Evolutionary conservation across 1,140 invertebrate genomes (phyloP), one percentile per base, ranked within the genome.

Genomic region (Brachionus asplanchnoidis): DNA sequence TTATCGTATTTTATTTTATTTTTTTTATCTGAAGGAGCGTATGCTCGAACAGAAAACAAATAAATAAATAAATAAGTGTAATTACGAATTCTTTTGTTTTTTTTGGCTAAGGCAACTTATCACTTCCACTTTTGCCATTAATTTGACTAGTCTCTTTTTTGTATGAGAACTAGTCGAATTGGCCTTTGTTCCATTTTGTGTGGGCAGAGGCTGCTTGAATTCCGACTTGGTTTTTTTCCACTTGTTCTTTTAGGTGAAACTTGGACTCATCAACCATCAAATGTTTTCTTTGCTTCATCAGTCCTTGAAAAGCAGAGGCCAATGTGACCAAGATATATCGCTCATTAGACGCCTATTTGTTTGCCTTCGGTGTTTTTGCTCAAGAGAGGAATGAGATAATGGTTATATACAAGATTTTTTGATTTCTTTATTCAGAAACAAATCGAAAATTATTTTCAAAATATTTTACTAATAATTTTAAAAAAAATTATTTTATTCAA

Each of bases 291-390:
- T 42, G 56, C 26, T 65, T 78, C 9, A 85, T 32, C 9, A 40
- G 75, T 1, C 84, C 84, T 7, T 60, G 36, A 65, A 79, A 85
- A 66, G 50, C 70, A 7, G 42, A 56, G 3, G 84, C 73, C 12
- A 85, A 50, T 32, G 84, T 66, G 44, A n/a, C n/a, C n/a, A 42
- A 85, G 17, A 98, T 91, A 91, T 98, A n/a, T n/a, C n/a, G n/a
- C n/a, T 32, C 28, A 32, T 1, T 32, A 32, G 28, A 32, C 5
- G 28, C 28, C 28, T 32, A 32, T 32, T 32, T 32, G 3, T 32
- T 32, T 3, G 3, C 3, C 28, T 32, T 32, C 28, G 28, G 28
- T 32, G 28, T 1, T 32, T 32, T 32, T 32, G 28, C 28, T 32
- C 28, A 32, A 32, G 4, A 32, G 3, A 32, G 0, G 3, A 32